Evolutionary conservation across 2,888 invertebrate species (phyloP).

Genomic region (Phyllotreta striolata): DNA sequence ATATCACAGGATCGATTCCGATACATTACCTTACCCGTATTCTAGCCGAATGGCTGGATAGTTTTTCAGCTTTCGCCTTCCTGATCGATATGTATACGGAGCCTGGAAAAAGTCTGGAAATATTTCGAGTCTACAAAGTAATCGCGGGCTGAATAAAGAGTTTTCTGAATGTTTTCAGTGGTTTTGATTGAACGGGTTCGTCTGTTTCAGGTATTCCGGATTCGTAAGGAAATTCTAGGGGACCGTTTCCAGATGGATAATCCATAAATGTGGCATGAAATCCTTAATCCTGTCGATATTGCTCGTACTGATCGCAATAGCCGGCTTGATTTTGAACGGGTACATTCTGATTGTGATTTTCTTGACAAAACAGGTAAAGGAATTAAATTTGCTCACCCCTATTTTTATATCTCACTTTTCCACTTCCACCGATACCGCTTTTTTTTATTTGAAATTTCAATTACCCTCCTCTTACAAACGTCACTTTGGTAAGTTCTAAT

Average conservation of each 20-base stretch:
- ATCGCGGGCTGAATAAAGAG: too few relatives aligned
- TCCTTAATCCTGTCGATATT: conserved; percentile 72
- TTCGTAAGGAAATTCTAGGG: too few relatives aligned
- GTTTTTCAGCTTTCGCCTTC: too few relatives aligned
- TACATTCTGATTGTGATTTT: conserved; percentile 78
- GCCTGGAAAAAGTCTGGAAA: too few relatives aligned
- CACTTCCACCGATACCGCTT: background rate
- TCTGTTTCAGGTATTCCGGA: too few relatives aligned
- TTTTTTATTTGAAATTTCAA: background rate
- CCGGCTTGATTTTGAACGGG: conserved; percentile 77
- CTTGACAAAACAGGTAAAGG: conserved; percentile 72
- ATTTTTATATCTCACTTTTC: background rate
- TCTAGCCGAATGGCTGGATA: too few relatives aligned
- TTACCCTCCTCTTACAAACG: background rate
- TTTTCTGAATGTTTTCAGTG: too few relatives aligned
- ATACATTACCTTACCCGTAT: background rate
- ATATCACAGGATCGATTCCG: conserved; percentile 21
- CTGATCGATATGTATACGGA: too few relatives aligned
- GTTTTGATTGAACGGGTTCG: too few relatives aligned
- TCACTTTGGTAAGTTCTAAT: background rate
- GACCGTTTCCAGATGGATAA: too few relatives aligned
- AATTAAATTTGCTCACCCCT: background rate
- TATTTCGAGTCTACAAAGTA: too few relatives aligned
- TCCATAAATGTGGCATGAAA: conserved; percentile 64
- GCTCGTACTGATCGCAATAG: conserved; percentile 73